Conservation (phyloP, 1,140 invertebrate species). For the Colletes gigas region DNA sequence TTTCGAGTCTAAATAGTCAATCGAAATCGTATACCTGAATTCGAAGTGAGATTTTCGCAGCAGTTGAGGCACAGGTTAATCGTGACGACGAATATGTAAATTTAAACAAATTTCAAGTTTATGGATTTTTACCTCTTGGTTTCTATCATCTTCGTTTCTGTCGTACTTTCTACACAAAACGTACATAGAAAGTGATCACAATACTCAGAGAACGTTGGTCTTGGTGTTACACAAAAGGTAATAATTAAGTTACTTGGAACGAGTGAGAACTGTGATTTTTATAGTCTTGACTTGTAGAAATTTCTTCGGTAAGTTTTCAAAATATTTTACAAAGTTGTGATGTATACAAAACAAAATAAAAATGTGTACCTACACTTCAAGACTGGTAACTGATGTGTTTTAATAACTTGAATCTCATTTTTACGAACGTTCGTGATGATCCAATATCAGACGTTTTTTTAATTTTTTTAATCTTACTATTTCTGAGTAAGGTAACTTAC, state of each 20-base stretch:
- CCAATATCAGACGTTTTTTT: background rate
- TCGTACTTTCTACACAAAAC: constrained; percentile 24
- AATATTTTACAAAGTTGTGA: constrained; percentile 65
- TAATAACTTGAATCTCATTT: constrained; percentile 50
- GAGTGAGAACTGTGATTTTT: constrained; percentile 69
- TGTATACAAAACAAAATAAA: constrained; percentile 61
- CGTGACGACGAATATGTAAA: constrained; percentile 18
- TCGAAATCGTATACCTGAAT: constrained; percentile 36
- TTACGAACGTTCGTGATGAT: background rate
- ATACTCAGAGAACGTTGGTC: constrained; percentile 57
- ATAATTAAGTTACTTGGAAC: constrained; percentile 65
- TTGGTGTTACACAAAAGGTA: constrained; percentile 52
- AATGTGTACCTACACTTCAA: constrained; percentile 72
- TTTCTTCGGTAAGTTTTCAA: constrained; percentile 64
- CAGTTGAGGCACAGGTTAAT: constrained; percentile 45
- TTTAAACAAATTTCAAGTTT: constrained; percentile 31
- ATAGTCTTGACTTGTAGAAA: constrained; percentile 68
- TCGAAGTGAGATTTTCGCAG: constrained; percentile 23
- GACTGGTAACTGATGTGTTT: constrained; percentile 73
- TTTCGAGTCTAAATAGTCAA: constrained; percentile 19
- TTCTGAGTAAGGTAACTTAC: background rate
- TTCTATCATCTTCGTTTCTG: constrained; percentile 23
- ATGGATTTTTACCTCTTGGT: constrained; percentile 34
- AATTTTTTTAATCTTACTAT: background rate
- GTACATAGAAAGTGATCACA: constrained; percentile 32